Percentiles rank a stretch among this genome's conserved stretches.
Conservation (phyloP, 2,113 vertebrate genomes). For the Isichthys henryi region DNA sequence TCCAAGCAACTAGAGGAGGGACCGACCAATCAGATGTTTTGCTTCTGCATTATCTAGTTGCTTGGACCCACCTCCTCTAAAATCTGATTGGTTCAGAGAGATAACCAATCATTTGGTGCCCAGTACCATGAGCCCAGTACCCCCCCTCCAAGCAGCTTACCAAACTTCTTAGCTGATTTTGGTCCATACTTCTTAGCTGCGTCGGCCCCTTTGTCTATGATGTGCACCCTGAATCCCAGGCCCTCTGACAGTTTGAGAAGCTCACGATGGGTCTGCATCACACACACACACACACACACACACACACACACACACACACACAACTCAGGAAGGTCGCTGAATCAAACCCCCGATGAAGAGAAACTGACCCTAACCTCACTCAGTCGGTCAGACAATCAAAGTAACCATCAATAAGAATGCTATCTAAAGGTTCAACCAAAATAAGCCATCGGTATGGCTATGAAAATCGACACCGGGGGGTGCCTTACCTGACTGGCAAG, state of each 20-base stretch:
- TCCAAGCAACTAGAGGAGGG: not conserved
- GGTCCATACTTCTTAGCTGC: slow-evolving; percentile 86
- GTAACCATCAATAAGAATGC: not conserved
- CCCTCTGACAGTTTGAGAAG: slow-evolving; percentile 82
- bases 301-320: no score
- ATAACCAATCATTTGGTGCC: no score
- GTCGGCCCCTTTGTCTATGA: slow-evolving; percentile 83
- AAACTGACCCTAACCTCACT: not conserved
- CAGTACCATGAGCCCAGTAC: not conserved
- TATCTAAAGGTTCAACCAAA: not conserved
- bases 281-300: not conserved
- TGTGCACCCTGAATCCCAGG: slow-evolving; percentile 82
- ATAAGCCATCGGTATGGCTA: not conserved
- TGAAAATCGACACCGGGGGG: not conserved
- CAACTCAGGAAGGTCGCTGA: not conserved
- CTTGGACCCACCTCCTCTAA: not conserved
- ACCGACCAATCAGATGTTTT: not conserved
- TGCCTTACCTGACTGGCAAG: slow-evolving; percentile 80
- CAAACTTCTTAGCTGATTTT: slow-evolving; percentile 83
- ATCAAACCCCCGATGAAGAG: not conserved
- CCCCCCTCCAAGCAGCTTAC: slow-evolving; percentile 47
- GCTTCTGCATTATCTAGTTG: not conserved
- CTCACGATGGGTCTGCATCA: slow-evolving; percentile 79
- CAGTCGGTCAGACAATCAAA: not conserved
- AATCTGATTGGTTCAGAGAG: not conserved